A percentile compares a stretch with the other conserved stretches of the same genome.
These are phyloP conservation scores for Molossus molossus DNA, from an alignment of 2,797 vertebrate genomes.

Conservation along the genomic window DNA sequence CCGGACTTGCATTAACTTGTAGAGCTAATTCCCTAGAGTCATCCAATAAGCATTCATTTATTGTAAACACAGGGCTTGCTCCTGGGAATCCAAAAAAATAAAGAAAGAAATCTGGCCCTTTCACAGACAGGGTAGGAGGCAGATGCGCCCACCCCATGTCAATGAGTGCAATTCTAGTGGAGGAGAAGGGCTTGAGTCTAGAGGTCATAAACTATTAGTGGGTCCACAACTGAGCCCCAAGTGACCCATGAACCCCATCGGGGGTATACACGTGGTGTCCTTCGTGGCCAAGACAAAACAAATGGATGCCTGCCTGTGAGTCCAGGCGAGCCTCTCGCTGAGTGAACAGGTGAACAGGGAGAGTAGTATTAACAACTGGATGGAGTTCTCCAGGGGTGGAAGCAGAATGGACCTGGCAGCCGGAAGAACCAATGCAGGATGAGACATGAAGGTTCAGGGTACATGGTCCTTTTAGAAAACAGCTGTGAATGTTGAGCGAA, in stretches of 20 bases:
- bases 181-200: background rate
- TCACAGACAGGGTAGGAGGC: background rate
- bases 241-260: background rate
- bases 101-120: background rate
- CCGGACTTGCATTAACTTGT: slow-evolving; percentile 16
- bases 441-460: background rate
- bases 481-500: background rate
- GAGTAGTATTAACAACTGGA: too few species aligned
- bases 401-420: rapidly evolving
- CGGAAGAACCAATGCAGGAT: rapidly evolving
- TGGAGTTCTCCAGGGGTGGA: background rate
- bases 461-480: background rate
- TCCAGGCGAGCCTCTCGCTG: background rate
- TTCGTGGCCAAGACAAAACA: background rate
- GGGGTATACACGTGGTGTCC: rapidly evolving
- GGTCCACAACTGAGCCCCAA: background rate
- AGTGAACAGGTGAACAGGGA: rapidly evolving
- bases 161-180: background rate
- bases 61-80: background rate
- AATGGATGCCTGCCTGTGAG: rapidly evolving
- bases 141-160: background rate
- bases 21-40: background rate
- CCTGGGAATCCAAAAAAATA: background rate
- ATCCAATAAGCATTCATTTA: background rate
- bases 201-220: rapidly evolving